These are phyloP conservation scores for Nasonia oneida DNA, from an alignment of 2,888 invertebrate species.

Conservation along the genomic window DNA sequence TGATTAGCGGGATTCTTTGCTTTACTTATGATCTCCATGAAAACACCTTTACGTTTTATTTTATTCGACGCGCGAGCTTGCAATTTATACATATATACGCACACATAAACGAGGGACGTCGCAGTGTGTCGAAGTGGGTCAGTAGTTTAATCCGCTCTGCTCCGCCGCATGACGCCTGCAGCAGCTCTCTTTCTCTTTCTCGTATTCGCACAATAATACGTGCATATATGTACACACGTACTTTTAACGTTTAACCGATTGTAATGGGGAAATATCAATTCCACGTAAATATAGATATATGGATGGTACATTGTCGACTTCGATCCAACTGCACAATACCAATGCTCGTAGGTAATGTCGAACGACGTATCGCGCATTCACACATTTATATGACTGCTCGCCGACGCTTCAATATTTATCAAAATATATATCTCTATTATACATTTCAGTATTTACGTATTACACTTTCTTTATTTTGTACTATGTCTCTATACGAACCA, in stretches of 20 bases:
- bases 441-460: not conserved
- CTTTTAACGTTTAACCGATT: not conserved
- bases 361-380: slow-evolving; percentile 6
- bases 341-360: slow-evolving; percentile 62
- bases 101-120: slow-evolving; percentile 22
- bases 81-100: not conserved
- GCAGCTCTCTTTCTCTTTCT: not conserved
- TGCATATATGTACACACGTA: slow-evolving; percentile 13
- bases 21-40: slow-evolving; percentile 11
- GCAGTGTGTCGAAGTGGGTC: slow-evolving; percentile 44
- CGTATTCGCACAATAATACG: not conserved
- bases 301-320: slow-evolving; percentile 63
- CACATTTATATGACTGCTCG: not conserved
- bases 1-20: slow-evolving; percentile 19
- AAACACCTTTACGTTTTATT: slow-evolving; percentile 19
- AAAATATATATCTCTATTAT: not conserved
- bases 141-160: slow-evolving; percentile 54
- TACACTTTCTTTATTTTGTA: not conserved
- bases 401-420: not conserved
- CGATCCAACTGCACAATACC: slow-evolving; percentile 78
- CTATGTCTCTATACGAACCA: not conserved
- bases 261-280: slow-evolving; percentile 22
- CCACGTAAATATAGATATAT: slow-evolving; percentile 6
- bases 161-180: slow-evolving; percentile 38
- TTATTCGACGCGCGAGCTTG: slow-evolving; percentile 28